Evolutionary conservation across 2,888 invertebrate genomes (phyloP).

Genomic region (Oxycera nigricornis): DNA sequence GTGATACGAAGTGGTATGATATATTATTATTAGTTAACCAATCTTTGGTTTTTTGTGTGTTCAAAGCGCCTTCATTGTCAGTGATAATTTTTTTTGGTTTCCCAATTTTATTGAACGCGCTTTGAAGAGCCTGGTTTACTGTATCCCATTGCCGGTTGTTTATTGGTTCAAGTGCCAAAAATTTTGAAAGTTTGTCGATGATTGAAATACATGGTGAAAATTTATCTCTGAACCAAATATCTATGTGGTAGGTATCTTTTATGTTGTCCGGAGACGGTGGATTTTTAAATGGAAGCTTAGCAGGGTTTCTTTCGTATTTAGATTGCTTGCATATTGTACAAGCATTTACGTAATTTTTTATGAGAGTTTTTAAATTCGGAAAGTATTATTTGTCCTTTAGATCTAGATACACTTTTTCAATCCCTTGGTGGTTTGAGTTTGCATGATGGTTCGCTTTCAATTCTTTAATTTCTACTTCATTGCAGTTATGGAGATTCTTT

Average conservation of each 20-base stretch:
- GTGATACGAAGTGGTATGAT: not conserved
- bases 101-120: not conserved
- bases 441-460: not conserved
- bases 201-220: not conserved
- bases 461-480: not conserved
- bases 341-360: conserved; percentile 1
- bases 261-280: not conserved
- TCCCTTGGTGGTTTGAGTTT: conserved; percentile 7
- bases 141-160: conserved; percentile 19
- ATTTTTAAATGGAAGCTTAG: conserved; percentile 13
- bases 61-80: not conserved
- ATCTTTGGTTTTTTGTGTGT: not conserved
- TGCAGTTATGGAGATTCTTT: not conserved
- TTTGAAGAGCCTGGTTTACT: not conserved
- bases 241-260: conserved; percentile 4
- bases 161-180: not conserved
- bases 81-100: not conserved
- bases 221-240: conserved; percentile 11
- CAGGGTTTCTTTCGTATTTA: conserved; percentile 24
- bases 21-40: not conserved
- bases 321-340: conserved; percentile 3
- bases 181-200: conserved; percentile 24
- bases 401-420: not conserved
- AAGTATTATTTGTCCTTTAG: not conserved
- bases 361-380: not conserved